phyloP scores from a whole-genome alignment of 2,888 invertebrate species.

The Coelinius sp. region DNA sequence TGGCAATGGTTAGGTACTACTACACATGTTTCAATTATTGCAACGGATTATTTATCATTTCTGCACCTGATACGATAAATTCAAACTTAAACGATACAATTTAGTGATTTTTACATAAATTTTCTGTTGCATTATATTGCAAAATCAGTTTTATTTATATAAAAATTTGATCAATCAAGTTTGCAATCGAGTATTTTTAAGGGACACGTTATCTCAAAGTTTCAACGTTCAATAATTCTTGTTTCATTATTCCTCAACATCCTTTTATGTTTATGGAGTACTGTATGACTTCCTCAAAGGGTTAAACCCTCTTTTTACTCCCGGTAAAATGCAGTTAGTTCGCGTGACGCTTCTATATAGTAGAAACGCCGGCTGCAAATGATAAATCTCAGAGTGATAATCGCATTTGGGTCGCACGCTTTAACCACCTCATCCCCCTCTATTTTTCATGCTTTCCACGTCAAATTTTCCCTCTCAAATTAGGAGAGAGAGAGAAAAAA shows the following conservation, averaged over 20 bases:
- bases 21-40: conserved; percentile 2
- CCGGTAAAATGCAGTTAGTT: background rate
- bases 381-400: conserved; percentile 17
- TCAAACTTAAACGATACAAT: background rate
- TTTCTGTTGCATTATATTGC: conserved; percentile 8
- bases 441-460: too few species aligned
- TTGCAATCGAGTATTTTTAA: too few species aligned
- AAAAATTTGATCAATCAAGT: background rate
- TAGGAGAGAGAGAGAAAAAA: too few species aligned
- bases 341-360: conserved; percentile 7
- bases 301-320: background rate
- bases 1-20: background rate
- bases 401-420: conserved; percentile 9
- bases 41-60: conserved; percentile 10
- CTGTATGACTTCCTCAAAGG: conserved; percentile 2
- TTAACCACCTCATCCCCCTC: background rate
- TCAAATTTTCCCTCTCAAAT: too few species aligned
- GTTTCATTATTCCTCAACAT: background rate
- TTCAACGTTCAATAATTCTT: background rate
- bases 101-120: background rate
- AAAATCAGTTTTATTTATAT: background rate
- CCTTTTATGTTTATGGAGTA: background rate
- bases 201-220: background rate
- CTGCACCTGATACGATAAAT: background rate
- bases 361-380: background rate